Conservation (phyloP, 1,140 invertebrate genomes). For the Bombus haemorrhoidalis region DNA sequence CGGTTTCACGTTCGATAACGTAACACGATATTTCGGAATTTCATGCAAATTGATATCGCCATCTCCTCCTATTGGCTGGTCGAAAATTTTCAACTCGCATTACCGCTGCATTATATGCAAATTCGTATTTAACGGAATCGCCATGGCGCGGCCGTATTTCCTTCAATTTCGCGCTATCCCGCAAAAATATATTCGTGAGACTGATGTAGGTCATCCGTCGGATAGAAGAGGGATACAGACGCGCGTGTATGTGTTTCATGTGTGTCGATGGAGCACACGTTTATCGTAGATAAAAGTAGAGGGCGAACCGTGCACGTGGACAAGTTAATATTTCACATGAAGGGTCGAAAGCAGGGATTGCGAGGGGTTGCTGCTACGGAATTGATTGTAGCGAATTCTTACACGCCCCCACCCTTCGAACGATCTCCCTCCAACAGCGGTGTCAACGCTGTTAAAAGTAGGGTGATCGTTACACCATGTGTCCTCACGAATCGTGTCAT, state of each 20-base stretch:
- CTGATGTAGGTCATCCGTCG: slow-evolving; percentile 56
- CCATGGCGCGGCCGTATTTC: slow-evolving; percentile 5
- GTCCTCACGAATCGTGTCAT: background rate
- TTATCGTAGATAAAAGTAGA: slow-evolving; percentile 32
- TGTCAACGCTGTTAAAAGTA: slow-evolving; percentile 52
- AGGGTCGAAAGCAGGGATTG: slow-evolving; percentile 53
- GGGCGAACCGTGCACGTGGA: background rate
- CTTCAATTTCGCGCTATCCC: slow-evolving; percentile 48
- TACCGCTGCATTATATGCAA: slow-evolving; percentile 34
- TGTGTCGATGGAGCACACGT: slow-evolving; percentile 10
- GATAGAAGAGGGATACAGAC: slow-evolving; percentile 36
- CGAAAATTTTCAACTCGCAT: slow-evolving; percentile 30
- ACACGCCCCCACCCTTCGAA: slow-evolving; percentile 30
- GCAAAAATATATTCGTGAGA: slow-evolving; percentile 38
- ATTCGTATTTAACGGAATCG: slow-evolving; percentile 31
- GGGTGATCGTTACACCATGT: slow-evolving; percentile 25
- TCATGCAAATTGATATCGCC: slow-evolving; percentile 45
- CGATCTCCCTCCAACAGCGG: background rate
- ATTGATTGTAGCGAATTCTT: slow-evolving; percentile 64
- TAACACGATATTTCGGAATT: slow-evolving; percentile 48
- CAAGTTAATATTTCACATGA: slow-evolving; percentile 64
- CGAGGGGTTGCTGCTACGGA: slow-evolving; percentile 48
- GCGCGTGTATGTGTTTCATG: background rate
- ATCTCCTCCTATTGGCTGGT: background rate
- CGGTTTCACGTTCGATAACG: slow-evolving; percentile 2